These are phyloP conservation scores for Bombylius discolor DNA, from an alignment of 2,888 invertebrate species.

Conservation along the genomic window DNA sequence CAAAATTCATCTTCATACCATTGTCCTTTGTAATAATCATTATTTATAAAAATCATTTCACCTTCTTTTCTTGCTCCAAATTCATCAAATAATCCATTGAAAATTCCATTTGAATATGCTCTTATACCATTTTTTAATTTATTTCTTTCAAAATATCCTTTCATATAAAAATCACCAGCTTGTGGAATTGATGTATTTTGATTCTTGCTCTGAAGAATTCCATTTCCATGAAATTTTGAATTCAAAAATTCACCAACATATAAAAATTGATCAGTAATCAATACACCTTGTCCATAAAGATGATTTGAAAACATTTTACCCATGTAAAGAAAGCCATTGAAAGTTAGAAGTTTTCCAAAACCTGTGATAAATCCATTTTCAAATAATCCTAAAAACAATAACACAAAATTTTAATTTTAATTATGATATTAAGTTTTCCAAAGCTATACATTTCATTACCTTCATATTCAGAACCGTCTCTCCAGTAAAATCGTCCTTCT, in stretches of 20 bases:
- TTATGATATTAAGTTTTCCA: too few species aligned
- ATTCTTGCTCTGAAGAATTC: background rate
- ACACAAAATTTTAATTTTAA: too few species aligned
- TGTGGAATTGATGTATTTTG: background rate
- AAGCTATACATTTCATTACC: background rate
- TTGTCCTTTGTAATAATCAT: conserved; percentile 2
- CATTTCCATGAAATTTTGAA: conserved; percentile 5
- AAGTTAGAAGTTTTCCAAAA: conserved; percentile 1
- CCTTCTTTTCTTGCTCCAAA: conserved; percentile 2
- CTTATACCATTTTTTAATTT: conserved; percentile 2
- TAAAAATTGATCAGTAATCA: background rate
- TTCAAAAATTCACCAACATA: conserved; percentile 4
- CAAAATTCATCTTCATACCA: conserved; percentile 6
- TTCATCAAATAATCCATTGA: conserved; percentile 4
- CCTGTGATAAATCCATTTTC: conserved; percentile 1
- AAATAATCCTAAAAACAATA: conserved; percentile 2
- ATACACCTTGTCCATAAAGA: conserved; percentile 5
- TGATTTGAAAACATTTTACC: conserved; percentile 3
- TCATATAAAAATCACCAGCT: background rate
- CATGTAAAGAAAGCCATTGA: background rate
- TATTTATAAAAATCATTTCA: conserved; percentile 1
- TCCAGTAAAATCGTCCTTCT: conserved; percentile 3
- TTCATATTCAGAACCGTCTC: conserved; percentile 3
- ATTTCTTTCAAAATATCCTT: conserved; percentile 1
- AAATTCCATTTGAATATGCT: conserved; percentile 1